A percentile compares a stretch with the other conserved stretches of the same genome.
These are phyloP conservation scores for Nymphalis polychloros DNA, from an alignment of 2,888 invertebrate genomes.

Conservation along the genomic window DNA sequence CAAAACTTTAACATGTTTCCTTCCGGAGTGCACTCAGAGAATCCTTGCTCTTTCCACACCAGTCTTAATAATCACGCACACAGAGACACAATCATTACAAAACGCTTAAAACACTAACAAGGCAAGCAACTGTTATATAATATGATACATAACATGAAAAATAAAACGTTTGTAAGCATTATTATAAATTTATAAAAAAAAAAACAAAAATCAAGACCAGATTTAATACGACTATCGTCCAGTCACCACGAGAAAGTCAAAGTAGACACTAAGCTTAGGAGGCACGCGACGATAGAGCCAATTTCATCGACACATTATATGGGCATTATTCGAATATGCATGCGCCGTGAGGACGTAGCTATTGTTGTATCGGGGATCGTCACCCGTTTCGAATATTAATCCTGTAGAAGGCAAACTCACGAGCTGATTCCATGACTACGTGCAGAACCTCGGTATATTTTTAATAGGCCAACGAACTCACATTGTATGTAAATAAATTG, in stretches of 20 bases:
- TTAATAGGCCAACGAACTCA: slow-evolving; percentile 69
- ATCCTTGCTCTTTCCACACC: slow-evolving; percentile 35
- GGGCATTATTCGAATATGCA: slow-evolving; percentile 80
- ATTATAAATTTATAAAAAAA: neutral
- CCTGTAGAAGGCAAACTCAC: slow-evolving; percentile 64
- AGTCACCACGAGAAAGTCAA: slow-evolving; percentile 60
- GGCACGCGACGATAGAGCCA: slow-evolving; percentile 67
- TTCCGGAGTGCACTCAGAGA: slow-evolving; percentile 43
- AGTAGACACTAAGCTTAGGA: slow-evolving; percentile 64
- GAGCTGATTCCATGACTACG: slow-evolving; percentile 52
- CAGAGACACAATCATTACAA: slow-evolving; percentile 31
- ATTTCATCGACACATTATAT: slow-evolving; percentile 78
- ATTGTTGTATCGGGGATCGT: slow-evolving; percentile 71
- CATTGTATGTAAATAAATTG: slow-evolving; percentile 48
- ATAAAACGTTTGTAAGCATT: neutral
- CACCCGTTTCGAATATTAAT: slow-evolving; percentile 78
- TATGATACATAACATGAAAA: slow-evolving; percentile 6
- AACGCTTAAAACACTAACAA: slow-evolving; percentile 38
- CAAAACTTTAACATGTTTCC: slow-evolving; percentile 83
- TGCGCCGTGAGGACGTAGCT: slow-evolving; percentile 70
- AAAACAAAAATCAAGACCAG: neutral
- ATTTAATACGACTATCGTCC: slow-evolving; percentile 39
- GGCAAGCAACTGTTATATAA: slow-evolving; percentile 21
- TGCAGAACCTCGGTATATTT: slow-evolving; percentile 53
- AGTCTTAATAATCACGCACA: slow-evolving; percentile 43